These are phyloP conservation scores for Aphelocoma californica DNA, from an alignment of 2,797 vertebrate species.

Conservation along the genomic window DNA sequence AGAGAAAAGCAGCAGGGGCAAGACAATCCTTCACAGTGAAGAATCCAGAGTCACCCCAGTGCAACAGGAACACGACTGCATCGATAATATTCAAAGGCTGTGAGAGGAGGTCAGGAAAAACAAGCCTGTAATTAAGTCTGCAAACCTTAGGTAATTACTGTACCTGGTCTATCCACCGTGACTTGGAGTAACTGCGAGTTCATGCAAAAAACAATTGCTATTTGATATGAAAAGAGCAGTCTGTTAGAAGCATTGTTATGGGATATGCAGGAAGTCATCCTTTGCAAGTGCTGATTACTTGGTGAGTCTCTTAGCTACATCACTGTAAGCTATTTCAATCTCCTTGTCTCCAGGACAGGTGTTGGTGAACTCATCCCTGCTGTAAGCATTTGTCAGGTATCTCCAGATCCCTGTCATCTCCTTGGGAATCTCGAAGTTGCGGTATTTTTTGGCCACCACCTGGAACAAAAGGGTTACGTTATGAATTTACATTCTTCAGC, in stretches of 20 bases:
- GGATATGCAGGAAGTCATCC: conserved; percentile 15
- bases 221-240: conserved; percentile 70
- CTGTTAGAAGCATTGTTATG: conserved; percentile 76
- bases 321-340: conserved; percentile 95
- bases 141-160: conserved; percentile 67
- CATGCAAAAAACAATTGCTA: conserved; percentile 75
- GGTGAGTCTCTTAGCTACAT: conserved; percentile 96
- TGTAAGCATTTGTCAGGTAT: conserved; percentile 92
- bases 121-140: conserved; percentile 33
- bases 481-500: not conserved
- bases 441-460: conserved; percentile 97
- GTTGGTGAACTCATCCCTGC: conserved; percentile 96
- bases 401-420: conserved; percentile 93
- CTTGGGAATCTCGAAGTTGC: conserved; percentile 94
- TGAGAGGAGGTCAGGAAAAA: conserved; percentile 3
- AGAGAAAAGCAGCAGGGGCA: not conserved
- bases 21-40: not conserved
- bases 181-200: conserved; percentile 71
- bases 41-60: not conserved
- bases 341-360: conserved; percentile 97
- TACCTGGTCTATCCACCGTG: conserved; percentile 71
- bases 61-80: not conserved
- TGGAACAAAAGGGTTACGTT: conserved; percentile 49
- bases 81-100: not conserved
- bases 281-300: conserved; percentile 79